Evolutionary conservation across 2,888 invertebrate species (phyloP), one percentile per base, ranked within the genome.

Genomic region (Pachycephus smyrnensis): DNA sequence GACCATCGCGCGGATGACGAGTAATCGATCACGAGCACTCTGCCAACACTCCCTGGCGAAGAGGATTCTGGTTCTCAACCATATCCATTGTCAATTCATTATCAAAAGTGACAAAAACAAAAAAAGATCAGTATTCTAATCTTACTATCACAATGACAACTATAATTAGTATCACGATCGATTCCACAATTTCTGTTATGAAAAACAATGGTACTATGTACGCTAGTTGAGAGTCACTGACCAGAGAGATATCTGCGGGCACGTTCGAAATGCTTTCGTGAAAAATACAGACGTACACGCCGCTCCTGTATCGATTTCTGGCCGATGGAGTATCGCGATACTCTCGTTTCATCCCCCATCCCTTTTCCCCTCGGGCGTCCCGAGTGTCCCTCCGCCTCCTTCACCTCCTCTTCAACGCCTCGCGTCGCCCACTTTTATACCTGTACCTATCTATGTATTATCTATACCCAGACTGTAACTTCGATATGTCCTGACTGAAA

Each of bases 21-120:
- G 90, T 90, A 90, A 90, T 90, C 90, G 90, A 90, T 90, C 89
- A 90, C 88, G 86, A 89, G 88, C 86, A 88, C 88, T 89, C 87
- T 87, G 87, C 89, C 89, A 87, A 89, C 88, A 88, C 86, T 89
- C 85, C 82, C 32, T 78, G 80, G 78, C 83, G 82, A 84, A 82
- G 83, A 40, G 40, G 83, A 83, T 79, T 75, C 83, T 82, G 83
- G 79, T 82, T 84, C 87, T 87, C 86, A 82, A 73, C 77, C 73
- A 76, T 71, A 11, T 75, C 79, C 76, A 78, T 75, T 75, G 69
- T 77, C 30, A 78, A 77, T 75, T 79, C 77, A 77, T 77, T 80
- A 40, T 15, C 15, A 40, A 40, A 40, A 15, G 40, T 40, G 0
- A 40, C 15, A 40, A 15, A 40, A 40, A 40, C 15, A 15, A 40